Base-by-base conservation (phyloP, 2,113 vertebrate genomes). In the Chaetops frenatus region DNA sequence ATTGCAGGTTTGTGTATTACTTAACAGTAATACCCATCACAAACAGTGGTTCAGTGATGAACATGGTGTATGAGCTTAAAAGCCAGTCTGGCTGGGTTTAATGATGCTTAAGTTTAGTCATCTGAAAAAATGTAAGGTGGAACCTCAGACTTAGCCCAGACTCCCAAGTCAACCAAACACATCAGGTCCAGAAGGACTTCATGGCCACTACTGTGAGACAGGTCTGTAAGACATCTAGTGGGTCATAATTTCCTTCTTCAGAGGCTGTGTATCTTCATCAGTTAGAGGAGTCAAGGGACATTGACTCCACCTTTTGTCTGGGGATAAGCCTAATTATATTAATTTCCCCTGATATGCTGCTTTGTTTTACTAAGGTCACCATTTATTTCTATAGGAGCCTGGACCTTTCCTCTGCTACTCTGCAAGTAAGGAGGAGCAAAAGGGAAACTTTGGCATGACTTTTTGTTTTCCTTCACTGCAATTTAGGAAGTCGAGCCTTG, bases 371-470 rank as follows among this genome's bases (percentile, higher is more conserved):
- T 25, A 29, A 27, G 14, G 24, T 27, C 20, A n/a, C 4, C 3
- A 9, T 22, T 1, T 14, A 9, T 61, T 83, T 65, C 50, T 70
- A 0, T 9, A 61, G 45, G 40, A 53, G n/a, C 6, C 44, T 72
- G 54, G 19, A 56, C 35, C 12, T 56, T 60, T 71, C 47, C 15
- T 51, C 12, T 72, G 28, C n/a, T 80, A 15, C 44, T 16, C 3
- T 40, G 36, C 10, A 64, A 60, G 28, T 7, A 79, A 81, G 17
- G 18, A 74, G n/a, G 13, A 64, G 29, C 1, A 23, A 21, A 70
- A 45, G 18, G n/a, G 33, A 24, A 29, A 25, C 7, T 54, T 38
- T 42, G 33, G 1, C 0, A 0, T 18, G 29, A 18, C 18, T 25
- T 70, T 88, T 56, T 31, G 6, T 21, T 64, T 61, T 48, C 24